Evolutionary conservation across 2,797 vertebrate genomes (phyloP).

Genomic region (Furcifer pardalis): DNA sequence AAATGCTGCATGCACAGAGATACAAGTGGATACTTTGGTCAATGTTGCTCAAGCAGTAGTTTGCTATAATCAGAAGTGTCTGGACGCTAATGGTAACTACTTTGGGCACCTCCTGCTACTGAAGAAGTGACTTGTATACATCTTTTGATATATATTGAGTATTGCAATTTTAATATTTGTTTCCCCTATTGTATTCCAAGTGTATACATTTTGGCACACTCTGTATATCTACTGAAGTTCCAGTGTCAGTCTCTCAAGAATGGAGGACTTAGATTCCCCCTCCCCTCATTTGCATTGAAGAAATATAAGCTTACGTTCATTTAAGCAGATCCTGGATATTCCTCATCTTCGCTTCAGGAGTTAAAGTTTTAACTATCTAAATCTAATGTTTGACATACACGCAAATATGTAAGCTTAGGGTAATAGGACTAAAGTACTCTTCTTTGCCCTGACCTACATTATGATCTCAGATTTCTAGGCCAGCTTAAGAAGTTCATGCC

Average conservation of each 20-base stretch:
- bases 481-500: conserved; percentile 65
- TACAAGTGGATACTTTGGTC: too few species aligned
- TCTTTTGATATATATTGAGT: too few species aligned
- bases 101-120: too few species aligned
- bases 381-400: conserved; percentile 42
- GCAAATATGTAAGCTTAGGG: conserved; percentile 61
- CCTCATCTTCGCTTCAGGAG: conserved; percentile 51
- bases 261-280: conserved; percentile 42
- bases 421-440: conserved; percentile 68
- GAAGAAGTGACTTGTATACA: too few species aligned
- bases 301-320: conserved; percentile 62
- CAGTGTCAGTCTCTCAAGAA: conserved; percentile 49
- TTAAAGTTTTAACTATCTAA: conserved; percentile 68
- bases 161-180: too few species aligned
- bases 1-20: too few species aligned
- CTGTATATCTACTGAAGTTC: conserved; percentile 35
- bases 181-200: too few species aligned
- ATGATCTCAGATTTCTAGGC: conserved; percentile 63
- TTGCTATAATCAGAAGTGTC: too few species aligned
- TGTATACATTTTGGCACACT: too few species aligned
- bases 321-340: conserved; percentile 65
- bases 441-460: conserved; percentile 72
- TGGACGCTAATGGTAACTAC: too few species aligned
- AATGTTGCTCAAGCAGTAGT: too few species aligned
- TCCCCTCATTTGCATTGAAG: conserved; percentile 63